A percentile compares a stretch with the other conserved stretches of the same genome.
Evolutionary conservation across 2,888 invertebrate genomes (phyloP).

Genomic region (Anarsia innoxiella): DNA sequence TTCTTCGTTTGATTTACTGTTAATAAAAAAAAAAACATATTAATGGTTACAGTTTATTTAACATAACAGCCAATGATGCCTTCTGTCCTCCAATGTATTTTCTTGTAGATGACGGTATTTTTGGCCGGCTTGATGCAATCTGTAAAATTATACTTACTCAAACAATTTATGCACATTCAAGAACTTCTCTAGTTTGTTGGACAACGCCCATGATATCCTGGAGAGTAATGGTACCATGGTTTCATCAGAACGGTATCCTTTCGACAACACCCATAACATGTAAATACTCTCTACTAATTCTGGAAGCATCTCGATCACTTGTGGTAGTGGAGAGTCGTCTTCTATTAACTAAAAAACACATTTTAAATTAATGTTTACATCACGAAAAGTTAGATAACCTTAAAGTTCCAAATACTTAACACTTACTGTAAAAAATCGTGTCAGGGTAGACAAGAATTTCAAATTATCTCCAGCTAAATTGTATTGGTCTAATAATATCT

Average conservation of each 20-base stretch:
- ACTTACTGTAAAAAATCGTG: slow-evolving; percentile 80
- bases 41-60: no score
- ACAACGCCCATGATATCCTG: slow-evolving; percentile 88
- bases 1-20: slow-evolving; percentile 69
- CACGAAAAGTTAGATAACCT: no score
- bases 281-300: slow-evolving; percentile 88
- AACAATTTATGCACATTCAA: slow-evolving; percentile 84
- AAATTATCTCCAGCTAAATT: slow-evolving; percentile 85
- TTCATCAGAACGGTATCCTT: slow-evolving; percentile 88
- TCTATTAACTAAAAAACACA: slow-evolving; percentile 75
- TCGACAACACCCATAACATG: slow-evolving; percentile 93
- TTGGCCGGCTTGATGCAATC: no score
- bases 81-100: no score
- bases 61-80: no score
- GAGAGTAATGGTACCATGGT: slow-evolving; percentile 89
- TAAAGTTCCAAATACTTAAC: no score
- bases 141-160: slow-evolving; percentile 80
- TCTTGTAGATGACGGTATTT: no score
- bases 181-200: slow-evolving; percentile 82
- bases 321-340: slow-evolving; percentile 80
- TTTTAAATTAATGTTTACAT: background rate
- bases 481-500: slow-evolving; percentile 79
- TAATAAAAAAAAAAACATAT: no score
- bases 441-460: slow-evolving; percentile 83
- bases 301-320: slow-evolving; percentile 83